phyloP scores from a whole-genome alignment of 2,113 vertebrate species.

The Caranx melampygus region DNA sequence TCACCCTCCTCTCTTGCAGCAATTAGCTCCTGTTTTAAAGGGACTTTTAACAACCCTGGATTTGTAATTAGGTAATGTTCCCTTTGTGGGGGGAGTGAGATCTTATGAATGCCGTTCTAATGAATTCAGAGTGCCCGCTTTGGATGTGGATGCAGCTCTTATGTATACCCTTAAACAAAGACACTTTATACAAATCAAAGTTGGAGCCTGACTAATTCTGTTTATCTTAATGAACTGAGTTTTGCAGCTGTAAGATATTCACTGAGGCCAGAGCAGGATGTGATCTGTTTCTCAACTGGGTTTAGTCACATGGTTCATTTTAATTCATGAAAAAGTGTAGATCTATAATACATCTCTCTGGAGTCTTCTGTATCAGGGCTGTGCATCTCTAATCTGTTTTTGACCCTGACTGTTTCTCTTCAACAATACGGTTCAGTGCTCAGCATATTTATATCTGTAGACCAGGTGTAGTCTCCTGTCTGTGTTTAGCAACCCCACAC shows the following conservation, averaged over 20 bases:
- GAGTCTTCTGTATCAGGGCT: neutral
- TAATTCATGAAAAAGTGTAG: neutral
- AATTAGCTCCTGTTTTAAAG: conserved; percentile 73
- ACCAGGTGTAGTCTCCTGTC: conserved; percentile 23
- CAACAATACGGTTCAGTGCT: neutral
- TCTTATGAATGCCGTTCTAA: conserved; percentile 59
- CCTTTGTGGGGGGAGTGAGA: conserved; percentile 26
- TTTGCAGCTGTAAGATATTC: conserved; percentile 7
- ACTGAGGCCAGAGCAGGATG: neutral
- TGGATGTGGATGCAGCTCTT: conserved; percentile 46
- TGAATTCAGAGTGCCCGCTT: conserved; percentile 62
- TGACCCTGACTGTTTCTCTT: neutral
- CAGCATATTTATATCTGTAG: neutral
- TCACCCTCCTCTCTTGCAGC: conserved; percentile 62
- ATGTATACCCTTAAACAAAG: conserved; percentile 33
- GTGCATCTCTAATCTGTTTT: neutral
- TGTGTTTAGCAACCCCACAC: conserved; percentile 58
- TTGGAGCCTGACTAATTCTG: conserved; percentile 50
- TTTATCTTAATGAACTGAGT: conserved; percentile 19
- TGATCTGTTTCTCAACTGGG: conserved; percentile 3
- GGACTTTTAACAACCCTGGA: conserved; percentile 64
- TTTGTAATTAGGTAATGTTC: conserved; percentile 74
- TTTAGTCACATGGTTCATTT: neutral
- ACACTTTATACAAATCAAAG: conserved; percentile 46
- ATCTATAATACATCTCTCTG: neutral